Conservation (phyloP, 2,113 vertebrate species). For the Pachycephala philippinensis region DNA sequence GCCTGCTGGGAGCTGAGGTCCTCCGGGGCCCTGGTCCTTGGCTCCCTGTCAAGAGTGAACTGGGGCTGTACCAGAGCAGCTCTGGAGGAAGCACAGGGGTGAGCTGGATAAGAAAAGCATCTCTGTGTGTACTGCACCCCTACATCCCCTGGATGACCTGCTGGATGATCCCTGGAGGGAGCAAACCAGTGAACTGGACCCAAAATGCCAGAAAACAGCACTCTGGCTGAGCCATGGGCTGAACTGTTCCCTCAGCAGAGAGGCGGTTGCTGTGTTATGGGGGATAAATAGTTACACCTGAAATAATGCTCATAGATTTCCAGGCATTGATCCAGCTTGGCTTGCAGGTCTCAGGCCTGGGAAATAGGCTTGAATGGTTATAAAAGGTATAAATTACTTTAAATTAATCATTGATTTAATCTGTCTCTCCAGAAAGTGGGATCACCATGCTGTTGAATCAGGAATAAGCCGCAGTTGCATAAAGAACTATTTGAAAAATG, state of each 20-base stretch:
- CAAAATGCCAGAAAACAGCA: neutral
- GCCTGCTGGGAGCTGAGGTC: neutral
- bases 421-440: neutral
- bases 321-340: neutral
- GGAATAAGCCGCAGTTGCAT: neutral
- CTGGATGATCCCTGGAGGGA: neutral
- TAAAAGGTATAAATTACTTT: conserved; percentile 17
- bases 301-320: neutral
- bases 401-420: conserved; percentile 34
- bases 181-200: neutral
- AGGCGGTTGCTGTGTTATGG: neutral
- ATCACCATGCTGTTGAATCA: neutral
- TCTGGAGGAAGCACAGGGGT: neutral
- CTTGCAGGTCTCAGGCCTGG: neutral
- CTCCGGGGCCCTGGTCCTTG: neutral
- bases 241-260: neutral
- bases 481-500: neutral
- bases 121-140: neutral
- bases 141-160: neutral
- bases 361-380: neutral
- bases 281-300: neutral
- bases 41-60: neutral
- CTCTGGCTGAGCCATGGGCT: neutral
- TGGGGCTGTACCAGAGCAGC: neutral
- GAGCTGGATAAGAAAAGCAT: neutral